These are phyloP conservation scores for Hypotaenidia philippensis DNA, from an alignment of 2,797 vertebrate genomes.

Conservation along the genomic window DNA sequence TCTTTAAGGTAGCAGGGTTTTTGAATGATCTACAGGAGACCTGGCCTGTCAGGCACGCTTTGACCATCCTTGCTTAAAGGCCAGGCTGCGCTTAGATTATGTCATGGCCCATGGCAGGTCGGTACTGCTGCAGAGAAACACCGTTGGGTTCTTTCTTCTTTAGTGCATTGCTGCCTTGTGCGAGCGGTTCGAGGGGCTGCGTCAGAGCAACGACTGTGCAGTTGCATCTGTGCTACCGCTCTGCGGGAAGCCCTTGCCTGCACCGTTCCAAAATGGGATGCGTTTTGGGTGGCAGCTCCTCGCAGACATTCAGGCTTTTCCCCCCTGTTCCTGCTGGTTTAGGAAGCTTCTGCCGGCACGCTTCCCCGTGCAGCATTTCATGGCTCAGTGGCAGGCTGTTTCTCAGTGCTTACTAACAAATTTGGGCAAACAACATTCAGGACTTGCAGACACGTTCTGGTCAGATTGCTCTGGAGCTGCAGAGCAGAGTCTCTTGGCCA, in stretches of 20 bases:
- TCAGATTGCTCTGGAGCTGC: not conserved
- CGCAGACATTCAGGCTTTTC: fast-evolving
- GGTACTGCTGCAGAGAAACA: not conserved
- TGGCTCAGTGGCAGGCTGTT: not conserved
- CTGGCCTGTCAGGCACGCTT: not conserved
- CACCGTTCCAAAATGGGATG: not conserved
- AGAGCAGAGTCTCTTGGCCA: not conserved
- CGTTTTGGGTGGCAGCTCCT: not conserved
- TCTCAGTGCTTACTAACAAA: not conserved
- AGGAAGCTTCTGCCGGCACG: not conserved
- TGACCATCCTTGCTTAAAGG: not conserved
- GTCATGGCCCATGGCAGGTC: not conserved
- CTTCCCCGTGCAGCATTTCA: not conserved
- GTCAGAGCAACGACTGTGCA: not conserved
- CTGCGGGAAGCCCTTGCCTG: not conserved
- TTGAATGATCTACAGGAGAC: not conserved
- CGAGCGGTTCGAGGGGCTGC: not conserved
- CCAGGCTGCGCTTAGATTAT: not conserved
- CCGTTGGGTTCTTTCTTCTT: not conserved
- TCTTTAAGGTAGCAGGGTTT: not conserved
- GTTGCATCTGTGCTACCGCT: not conserved
- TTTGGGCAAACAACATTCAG: not conserved
- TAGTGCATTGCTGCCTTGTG: fast-evolving
- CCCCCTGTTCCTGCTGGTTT: fast-evolving
- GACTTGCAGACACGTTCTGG: not conserved